Conservation (phyloP, 2,113 vertebrate genomes). For the Petrocephalus zakoni region DNA sequence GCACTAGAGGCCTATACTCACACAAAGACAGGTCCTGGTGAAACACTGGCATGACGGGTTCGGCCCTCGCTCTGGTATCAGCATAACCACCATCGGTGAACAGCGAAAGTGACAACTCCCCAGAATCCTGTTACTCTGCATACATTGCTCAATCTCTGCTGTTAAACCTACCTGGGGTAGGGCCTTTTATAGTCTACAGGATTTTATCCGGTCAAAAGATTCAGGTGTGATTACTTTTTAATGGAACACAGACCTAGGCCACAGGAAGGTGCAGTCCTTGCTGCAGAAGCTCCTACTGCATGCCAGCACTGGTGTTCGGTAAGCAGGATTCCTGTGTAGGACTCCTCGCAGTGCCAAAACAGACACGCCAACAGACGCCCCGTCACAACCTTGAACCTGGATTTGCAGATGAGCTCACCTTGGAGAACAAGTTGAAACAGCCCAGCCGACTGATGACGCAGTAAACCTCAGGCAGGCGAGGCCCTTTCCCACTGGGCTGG, state of each 20-base stretch:
- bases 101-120: neutral
- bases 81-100: neutral
- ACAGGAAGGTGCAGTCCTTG: neutral
- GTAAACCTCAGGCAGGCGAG: slow-evolving; percentile 96
- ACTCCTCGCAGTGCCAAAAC: neutral
- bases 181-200: neutral
- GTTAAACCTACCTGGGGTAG: neutral
- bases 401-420: slow-evolving; percentile 68
- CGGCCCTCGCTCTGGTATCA: neutral
- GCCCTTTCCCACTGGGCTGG: slow-evolving; percentile 92
- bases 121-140: neutral
- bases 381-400: neutral
- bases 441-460: slow-evolving; percentile 98
- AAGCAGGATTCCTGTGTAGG: neutral
- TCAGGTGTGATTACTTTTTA: neutral
- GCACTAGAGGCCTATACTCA: neutral
- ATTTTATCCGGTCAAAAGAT: neutral
- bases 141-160: neutral
- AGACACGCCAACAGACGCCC: neutral
- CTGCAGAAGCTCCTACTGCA: neutral
- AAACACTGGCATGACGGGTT: neutral
- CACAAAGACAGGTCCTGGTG: neutral
- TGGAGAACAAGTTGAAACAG: slow-evolving; percentile 97
- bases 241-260: neutral
- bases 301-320: neutral